Evolutionary conservation across 64 coral and sea anemone genomes (phyloP).

Genomic region (Montipora foliosa): DNA sequence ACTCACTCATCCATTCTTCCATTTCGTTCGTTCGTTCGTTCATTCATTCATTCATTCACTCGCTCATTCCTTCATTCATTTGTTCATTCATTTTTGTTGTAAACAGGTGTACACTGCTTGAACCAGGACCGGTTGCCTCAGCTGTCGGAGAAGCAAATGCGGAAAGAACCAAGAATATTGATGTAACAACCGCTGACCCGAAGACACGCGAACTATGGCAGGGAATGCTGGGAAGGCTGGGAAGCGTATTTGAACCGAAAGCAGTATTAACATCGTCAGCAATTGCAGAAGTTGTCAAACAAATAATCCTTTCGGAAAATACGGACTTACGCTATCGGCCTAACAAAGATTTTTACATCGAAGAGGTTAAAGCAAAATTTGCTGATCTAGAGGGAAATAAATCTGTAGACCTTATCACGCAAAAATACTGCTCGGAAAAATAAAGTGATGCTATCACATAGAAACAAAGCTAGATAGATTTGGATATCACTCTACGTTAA

Average conservation of each 20-base stretch:
- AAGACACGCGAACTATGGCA: conserved; percentile 10
- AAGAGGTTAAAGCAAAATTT: conserved; percentile 14
- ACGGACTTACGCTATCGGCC: background rate
- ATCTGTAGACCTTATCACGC: too few species aligned
- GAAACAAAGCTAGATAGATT: too few species aligned
- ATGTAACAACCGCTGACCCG: conserved; percentile 11
- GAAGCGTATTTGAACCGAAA: background rate
- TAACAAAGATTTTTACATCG: background rate
- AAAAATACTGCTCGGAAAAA: too few species aligned
- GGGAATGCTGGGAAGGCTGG: background rate
- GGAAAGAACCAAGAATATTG: conserved; percentile 19
- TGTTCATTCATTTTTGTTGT: too few species aligned
- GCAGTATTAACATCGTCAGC: background rate
- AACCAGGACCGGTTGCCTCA: conserved; percentile 3
- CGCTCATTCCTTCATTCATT: too few species aligned
- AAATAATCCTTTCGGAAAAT: background rate
- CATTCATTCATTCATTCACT: too few species aligned
- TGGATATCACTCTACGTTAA: too few species aligned
- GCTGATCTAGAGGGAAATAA: background rate
- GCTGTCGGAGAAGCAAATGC: background rate
- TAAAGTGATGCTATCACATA: too few species aligned
- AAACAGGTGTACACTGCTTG: conserved; percentile 15
- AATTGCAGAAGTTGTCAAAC: background rate
- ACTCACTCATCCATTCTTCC: too few species aligned
- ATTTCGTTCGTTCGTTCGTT: too few species aligned